Percentiles rank a stretch among this genome's conserved stretches.
phyloP scores from a whole-genome alignment of 2,888 invertebrate genomes.

The Spisula solida region DNA sequence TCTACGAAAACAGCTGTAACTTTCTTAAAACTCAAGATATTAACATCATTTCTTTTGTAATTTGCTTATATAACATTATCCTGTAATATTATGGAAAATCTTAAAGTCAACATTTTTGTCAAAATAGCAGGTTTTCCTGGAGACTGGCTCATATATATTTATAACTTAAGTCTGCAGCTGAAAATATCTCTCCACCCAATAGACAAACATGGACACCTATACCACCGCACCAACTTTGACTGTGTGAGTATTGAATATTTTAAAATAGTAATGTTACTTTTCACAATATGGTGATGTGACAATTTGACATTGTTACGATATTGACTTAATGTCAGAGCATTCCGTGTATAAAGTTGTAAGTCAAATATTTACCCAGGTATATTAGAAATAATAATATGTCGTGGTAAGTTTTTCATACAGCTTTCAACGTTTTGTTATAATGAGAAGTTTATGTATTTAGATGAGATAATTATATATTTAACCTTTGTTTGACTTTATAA shows the following conservation, averaged over 20 bases:
- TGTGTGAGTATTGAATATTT: background rate
- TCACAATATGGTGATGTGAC: background rate
- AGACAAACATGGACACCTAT: too few relatives aligned
- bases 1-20: too few relatives aligned
- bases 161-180: too few relatives aligned
- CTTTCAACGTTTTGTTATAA: background rate
- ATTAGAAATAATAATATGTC: background rate
- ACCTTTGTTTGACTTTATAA: slow-evolving; percentile 1
- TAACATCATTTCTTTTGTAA: too few relatives aligned
- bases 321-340: background rate
- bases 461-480: background rate
- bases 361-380: slow-evolving; percentile 4
- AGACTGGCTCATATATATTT: too few relatives aligned
- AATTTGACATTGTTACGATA: background rate
- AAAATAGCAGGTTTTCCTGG: too few relatives aligned
- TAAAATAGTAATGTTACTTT: slow-evolving; percentile 8
- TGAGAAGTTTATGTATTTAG: background rate
- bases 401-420: background rate
- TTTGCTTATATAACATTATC: too few relatives aligned
- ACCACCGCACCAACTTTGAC: too few relatives aligned
- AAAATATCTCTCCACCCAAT: too few relatives aligned
- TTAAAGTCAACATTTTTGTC: too few relatives aligned
- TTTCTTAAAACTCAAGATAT: too few relatives aligned
- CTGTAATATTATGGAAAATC: too few relatives aligned
- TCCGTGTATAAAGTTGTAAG: background rate